phyloP scores from a whole-genome alignment of 2,888 invertebrate species.

The Drosophila falleni region DNA sequence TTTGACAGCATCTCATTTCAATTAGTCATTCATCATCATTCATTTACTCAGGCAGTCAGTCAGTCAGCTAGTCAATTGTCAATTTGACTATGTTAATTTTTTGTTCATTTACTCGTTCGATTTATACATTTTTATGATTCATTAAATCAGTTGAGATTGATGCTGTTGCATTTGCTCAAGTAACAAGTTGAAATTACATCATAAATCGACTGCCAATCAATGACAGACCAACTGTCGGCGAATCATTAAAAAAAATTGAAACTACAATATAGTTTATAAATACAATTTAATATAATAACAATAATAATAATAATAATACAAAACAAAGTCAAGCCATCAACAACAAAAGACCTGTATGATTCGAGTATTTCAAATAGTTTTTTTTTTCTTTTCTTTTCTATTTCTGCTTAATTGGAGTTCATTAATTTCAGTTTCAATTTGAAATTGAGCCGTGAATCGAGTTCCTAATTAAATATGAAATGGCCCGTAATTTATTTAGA shows the following conservation, averaged over 20 bases:
- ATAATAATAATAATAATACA: constrained; percentile 27
- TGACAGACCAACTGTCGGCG: constrained; percentile 18
- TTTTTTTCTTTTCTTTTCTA: constrained; percentile 20
- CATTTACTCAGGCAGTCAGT: constrained; percentile 35
- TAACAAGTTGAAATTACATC: constrained; percentile 47
- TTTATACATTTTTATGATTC: constrained; percentile 43
- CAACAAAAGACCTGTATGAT: constrained; percentile 22
- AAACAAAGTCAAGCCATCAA: constrained; percentile 20
- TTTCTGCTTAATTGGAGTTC: constrained; percentile 72
- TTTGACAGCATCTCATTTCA: constrained; percentile 57
- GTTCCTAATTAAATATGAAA: constrained; percentile 57
- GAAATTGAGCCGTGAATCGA: constrained; percentile 64
- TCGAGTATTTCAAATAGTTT: constrained; percentile 15
- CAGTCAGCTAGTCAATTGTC: constrained; percentile 28
- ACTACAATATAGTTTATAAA: constrained; percentile 29
- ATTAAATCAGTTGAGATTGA: constrained; percentile 19
- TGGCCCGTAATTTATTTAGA: constrained; percentile 37
- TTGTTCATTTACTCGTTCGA: constrained; percentile 15
- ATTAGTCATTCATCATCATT: constrained; percentile 46
- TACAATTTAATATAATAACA: constrained; percentile 40
- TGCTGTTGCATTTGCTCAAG: constrained; percentile 12
- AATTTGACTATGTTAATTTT: constrained; percentile 57
- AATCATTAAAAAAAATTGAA: constrained; percentile 30
- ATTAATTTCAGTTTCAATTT: constrained; percentile 64
- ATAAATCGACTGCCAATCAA: constrained; percentile 22